Evolutionary conservation across 2,888 invertebrate genomes (phyloP).

Genomic region (Amorpha juglandis): DNA sequence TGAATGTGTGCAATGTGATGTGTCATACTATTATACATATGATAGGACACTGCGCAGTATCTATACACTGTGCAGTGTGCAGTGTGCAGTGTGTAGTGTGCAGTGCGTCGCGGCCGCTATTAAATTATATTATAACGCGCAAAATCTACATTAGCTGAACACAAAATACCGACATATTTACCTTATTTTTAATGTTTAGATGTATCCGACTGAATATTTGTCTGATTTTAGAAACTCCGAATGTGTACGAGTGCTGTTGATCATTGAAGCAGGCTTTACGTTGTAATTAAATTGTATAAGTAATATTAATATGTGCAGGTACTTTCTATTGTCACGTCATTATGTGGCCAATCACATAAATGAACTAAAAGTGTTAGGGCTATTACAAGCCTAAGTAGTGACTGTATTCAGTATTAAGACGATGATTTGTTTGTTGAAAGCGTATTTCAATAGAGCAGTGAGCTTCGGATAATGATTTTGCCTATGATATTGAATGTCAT

Average conservation of each 20-base stretch:
- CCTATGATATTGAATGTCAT: not conserved
- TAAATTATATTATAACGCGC: not conserved
- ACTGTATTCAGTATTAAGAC: slow-evolving; percentile 33
- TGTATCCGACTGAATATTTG: not conserved
- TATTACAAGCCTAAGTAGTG: too few relatives aligned
- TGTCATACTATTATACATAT: slow-evolving; percentile 23
- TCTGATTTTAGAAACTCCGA: not conserved
- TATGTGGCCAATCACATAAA: not conserved
- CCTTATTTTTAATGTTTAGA: slow-evolving; percentile 27
- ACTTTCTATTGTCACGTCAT: slow-evolving; percentile 43
- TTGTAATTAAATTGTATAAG: slow-evolving; percentile 37
- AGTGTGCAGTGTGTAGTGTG: not conserved
- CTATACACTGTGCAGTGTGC: not conserved
- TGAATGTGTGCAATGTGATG: slow-evolving; percentile 26
- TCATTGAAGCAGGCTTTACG: slow-evolving; percentile 74
- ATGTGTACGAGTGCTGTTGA: slow-evolving; percentile 33
- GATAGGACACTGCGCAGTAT: too few relatives aligned
- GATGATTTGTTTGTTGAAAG: slow-evolving; percentile 35
- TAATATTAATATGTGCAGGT: slow-evolving; percentile 32
- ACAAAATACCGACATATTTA: slow-evolving; percentile 33
- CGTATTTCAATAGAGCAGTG: not conserved
- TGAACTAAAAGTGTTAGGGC: not conserved
- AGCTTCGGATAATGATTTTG: slow-evolving; percentile 5
- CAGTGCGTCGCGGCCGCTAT: not conserved
- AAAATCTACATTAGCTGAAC: slow-evolving; percentile 35